These are phyloP conservation scores for Gallirallus australis DNA, from an alignment of 2,797 vertebrate species.

Conservation along the genomic window DNA sequence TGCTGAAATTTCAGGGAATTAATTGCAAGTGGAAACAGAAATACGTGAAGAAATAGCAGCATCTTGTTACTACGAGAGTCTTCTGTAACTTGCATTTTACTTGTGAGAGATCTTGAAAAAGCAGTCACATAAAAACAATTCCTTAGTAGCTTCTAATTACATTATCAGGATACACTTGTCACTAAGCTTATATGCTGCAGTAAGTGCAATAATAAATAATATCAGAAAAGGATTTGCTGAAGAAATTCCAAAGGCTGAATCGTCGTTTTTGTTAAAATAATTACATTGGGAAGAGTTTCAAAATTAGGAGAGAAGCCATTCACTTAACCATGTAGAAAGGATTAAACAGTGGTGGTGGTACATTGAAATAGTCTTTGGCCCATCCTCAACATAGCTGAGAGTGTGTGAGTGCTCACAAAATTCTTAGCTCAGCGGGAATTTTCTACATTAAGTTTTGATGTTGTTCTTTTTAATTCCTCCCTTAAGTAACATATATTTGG, in stretches of 20 bases:
- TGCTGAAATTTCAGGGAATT: background rate
- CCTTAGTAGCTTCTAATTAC: conserved; percentile 37
- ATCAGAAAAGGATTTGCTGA: conserved; percentile 58
- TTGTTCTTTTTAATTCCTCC: background rate
- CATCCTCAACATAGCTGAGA: conserved; percentile 28
- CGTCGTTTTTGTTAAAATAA: conserved; percentile 61
- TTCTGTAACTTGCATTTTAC: background rate
- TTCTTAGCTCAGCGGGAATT: conserved; percentile 54
- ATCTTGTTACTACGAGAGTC: background rate
- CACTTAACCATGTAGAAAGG: conserved; percentile 27
- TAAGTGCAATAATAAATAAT: conserved; percentile 68
- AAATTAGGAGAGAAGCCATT: conserved; percentile 14
- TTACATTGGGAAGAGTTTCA: conserved; percentile 62
- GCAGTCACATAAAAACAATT: conserved; percentile 4
- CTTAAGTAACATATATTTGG: background rate
- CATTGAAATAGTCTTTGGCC: conserved; percentile 33
- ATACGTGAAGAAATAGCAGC: background rate
- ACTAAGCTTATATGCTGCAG: conserved; percentile 19
- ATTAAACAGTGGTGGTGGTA: conserved; percentile 11
- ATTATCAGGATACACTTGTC: conserved; percentile 46
- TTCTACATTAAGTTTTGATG: conserved; percentile 25
- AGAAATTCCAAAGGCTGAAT: conserved; percentile 72
- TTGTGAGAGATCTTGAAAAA: conserved; percentile 11
- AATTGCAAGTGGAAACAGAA: background rate
- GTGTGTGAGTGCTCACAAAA: background rate